Conservation (phyloP, 2,113 vertebrate genomes). For the Oreochromis spilurus region DNA sequence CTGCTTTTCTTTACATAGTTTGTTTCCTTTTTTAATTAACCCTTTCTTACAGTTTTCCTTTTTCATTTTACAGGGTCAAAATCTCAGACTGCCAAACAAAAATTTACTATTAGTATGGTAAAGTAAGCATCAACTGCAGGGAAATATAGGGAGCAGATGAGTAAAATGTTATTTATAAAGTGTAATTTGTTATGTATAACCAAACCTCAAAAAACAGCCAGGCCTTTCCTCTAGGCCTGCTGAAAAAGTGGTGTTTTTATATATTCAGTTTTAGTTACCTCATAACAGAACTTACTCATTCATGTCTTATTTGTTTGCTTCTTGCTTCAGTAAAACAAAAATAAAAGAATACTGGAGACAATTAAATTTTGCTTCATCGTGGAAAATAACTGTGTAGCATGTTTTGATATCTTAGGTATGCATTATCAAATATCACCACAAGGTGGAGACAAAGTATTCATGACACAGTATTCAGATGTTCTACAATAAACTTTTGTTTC, state of each 20-base stretch:
- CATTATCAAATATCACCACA: background rate
- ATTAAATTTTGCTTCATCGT: background rate
- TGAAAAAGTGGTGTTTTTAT: background rate
- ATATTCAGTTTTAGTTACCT: background rate
- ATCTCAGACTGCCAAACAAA: background rate
- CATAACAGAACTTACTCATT: background rate
- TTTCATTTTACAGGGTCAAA: background rate
- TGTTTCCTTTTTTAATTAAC: background rate
- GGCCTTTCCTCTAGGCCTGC: background rate
- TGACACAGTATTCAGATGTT: background rate
- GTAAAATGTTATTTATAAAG: background rate
- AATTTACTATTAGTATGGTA: background rate
- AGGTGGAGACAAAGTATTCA: background rate
- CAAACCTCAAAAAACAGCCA: background rate
- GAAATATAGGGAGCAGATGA: background rate
- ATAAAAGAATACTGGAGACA: background rate
- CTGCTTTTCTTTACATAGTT: accelerated
- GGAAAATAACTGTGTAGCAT: background rate
- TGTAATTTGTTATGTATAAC: background rate
- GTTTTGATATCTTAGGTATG: background rate
- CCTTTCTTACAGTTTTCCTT: background rate
- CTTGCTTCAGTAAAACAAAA: background rate
- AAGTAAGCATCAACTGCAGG: background rate
- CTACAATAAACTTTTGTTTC: background rate
- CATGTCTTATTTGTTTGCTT: background rate